Evolutionary conservation across 2,888 invertebrate species (phyloP).

Genomic region (Camptogramma bilineatum): DNA sequence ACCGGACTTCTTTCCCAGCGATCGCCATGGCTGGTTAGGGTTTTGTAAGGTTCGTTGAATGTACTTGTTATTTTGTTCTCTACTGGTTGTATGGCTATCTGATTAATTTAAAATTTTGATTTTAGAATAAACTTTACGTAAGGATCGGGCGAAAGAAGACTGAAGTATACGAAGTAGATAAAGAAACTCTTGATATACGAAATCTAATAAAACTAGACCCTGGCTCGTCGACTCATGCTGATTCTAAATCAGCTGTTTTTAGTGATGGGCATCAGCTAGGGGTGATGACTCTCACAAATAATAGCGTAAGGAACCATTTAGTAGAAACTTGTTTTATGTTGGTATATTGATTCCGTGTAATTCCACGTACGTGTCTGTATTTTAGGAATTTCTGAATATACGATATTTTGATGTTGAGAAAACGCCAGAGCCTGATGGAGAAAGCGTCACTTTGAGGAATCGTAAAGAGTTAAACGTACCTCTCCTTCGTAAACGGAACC

Average conservation of each 20-base stretch:
- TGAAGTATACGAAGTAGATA: constrained; percentile 77
- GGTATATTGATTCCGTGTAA: constrained; percentile 9
- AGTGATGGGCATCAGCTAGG: constrained; percentile 81
- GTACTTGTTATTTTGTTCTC: not conserved
- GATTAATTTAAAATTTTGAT: constrained; percentile 42
- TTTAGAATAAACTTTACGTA: constrained; percentile 92
- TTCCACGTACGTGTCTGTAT: constrained; percentile 4
- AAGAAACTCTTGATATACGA: constrained; percentile 70
- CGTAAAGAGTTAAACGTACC: constrained; percentile 71
- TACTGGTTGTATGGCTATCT: not conserved
- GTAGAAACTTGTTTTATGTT: not conserved
- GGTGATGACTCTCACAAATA: constrained; percentile 75
- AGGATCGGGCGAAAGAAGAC: constrained; percentile 85
- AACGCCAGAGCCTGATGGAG: constrained; percentile 54
- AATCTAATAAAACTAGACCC: constrained; percentile 68
- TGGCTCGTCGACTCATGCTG: constrained; percentile 60
- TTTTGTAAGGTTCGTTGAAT: constrained; percentile 89
- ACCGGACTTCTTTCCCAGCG: constrained; percentile 91
- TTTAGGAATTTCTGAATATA: constrained; percentile 72
- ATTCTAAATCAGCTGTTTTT: constrained; percentile 74
- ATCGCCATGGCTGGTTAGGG: constrained; percentile 93
- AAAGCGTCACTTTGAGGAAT: constrained; percentile 56
- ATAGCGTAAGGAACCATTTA: constrained; percentile 64
- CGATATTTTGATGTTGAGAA: constrained; percentile 70
- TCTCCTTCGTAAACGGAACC: constrained; percentile 68